phyloP scores from a whole-genome alignment of 2,888 invertebrate species.

The Ornithoptera alexandrae region DNA sequence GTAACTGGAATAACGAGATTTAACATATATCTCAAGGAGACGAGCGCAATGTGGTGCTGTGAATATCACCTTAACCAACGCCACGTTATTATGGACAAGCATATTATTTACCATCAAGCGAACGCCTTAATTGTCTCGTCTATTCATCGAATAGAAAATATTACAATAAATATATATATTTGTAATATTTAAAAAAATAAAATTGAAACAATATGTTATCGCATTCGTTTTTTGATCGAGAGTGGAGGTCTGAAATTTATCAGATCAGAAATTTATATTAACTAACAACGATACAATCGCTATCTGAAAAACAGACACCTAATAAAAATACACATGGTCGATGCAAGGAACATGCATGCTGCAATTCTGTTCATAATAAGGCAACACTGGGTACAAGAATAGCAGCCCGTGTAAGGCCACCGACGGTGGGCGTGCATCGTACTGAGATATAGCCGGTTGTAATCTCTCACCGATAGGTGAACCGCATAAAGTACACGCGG shows the following conservation, averaged over 20 bases:
- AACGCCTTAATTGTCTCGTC: too few relatives aligned
- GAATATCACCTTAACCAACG: too few relatives aligned
- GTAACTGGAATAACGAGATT: too few relatives aligned
- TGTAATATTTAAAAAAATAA: too few relatives aligned
- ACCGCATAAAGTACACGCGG: conserved; percentile 57
- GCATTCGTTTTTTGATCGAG: background rate
- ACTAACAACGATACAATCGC: conserved; percentile 2
- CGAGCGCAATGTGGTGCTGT: too few relatives aligned
- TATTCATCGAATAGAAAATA: too few relatives aligned
- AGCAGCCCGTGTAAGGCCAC: conserved; percentile 44
- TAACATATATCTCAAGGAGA: too few relatives aligned
- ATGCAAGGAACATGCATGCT: conserved; percentile 23
- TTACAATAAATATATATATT: too few relatives aligned
- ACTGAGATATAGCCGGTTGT: conserved; percentile 54
- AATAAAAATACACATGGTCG: conserved; percentile 23
- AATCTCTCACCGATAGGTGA: conserved; percentile 60
- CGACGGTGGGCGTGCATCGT: conserved; percentile 55
- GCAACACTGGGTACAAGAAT: conserved; percentile 27
- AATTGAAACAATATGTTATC: background rate
- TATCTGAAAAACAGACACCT: conserved; percentile 15
- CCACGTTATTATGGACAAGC: too few relatives aligned
- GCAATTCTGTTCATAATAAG: conserved; percentile 22
- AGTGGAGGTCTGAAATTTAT: background rate
- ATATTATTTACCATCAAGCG: too few relatives aligned
- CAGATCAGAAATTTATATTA: conserved; percentile 5